These are phyloP conservation scores for Ia io DNA, from an alignment of 2,113 vertebrate species.

Conservation along the genomic window DNA sequence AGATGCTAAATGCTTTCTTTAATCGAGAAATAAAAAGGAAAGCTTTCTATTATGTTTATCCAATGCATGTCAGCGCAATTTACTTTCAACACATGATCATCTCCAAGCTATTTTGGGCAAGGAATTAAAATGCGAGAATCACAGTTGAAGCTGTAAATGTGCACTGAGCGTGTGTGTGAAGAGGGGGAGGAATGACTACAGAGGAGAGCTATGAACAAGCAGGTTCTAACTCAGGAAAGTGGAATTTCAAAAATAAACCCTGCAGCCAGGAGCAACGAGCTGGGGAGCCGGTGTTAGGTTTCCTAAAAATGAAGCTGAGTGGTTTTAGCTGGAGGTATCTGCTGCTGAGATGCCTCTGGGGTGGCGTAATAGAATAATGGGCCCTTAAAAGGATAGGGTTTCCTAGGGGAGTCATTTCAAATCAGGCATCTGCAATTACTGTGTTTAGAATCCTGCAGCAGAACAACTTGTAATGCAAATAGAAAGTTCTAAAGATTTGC, in stretches of 20 bases:
- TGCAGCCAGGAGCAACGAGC: constrained; percentile 30
- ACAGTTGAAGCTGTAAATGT: constrained; percentile 50
- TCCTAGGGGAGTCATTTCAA: neutral
- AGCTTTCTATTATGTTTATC: constrained; percentile 28
- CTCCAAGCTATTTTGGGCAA: constrained; percentile 53
- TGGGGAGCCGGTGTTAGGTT: constrained; percentile 15
- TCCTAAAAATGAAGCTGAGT: constrained; percentile 3
- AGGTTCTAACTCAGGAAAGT: neutral
- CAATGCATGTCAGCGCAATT: neutral
- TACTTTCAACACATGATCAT: constrained; percentile 56
- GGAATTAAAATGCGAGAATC: constrained; percentile 60
- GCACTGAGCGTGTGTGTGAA: constrained; percentile 10
- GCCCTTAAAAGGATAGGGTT: neutral
- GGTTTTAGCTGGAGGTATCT: neutral
- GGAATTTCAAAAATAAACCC: constrained; percentile 58
- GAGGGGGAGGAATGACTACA: neutral
- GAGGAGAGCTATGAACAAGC: neutral
- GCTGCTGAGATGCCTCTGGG: constrained; percentile 20
- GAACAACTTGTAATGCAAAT: neutral
- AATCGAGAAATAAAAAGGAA: neutral
- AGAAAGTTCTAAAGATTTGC: constrained; percentile 9
- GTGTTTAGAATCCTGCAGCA: neutral
- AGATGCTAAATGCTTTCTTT: constrained; percentile 1
- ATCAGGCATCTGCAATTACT: neutral
- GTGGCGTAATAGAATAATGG: neutral